Base-by-base conservation (phyloP, 2,888 invertebrate genomes). In the Lithosia quadra region DNA sequence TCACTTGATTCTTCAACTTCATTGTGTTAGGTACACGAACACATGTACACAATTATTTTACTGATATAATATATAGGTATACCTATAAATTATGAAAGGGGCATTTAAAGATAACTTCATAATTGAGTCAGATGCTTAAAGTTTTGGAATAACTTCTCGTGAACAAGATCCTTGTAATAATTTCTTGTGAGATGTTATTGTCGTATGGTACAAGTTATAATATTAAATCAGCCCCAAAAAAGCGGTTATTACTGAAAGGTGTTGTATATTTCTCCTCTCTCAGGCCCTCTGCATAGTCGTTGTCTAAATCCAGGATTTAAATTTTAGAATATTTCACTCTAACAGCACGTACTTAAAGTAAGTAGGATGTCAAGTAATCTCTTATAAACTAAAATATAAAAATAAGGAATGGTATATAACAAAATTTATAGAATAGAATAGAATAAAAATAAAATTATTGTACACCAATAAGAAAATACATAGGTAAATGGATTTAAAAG, bases 111-210 rank as follows among this genome's bases (percentile, higher is more conserved):
- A 82, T 83, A 84, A 84, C 78, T 83, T 76, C 81, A 70, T 86
- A 86, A 87, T 85, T 81, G 81, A 79, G 84, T 86, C 81, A 78
- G 77, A 74, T 81, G 75, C 82, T 77, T 79, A 79, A 85, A 88
- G 84, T 88, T 88, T 84, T 75, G 75, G 77, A 86, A 84, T 80
- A 82, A 81, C 80, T 87, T 73, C 80, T 86, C 78, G 77, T 83
- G 85, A 87, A 88, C 84, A 86, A 84, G 85, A 82, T 83, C 83
- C 85, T 86, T 77, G 84, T 86, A 85, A 86, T 84, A 84, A 87
- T 87, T 82, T 78, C 77, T 77, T 73, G 80, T 80, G 77, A 78
- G 73, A 79, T 76, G 72, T 56, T 73, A 66, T 65, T 66, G 69
- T 64, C 55, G 67, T 71, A 63, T 84, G 84, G 85, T 77, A 34